phyloP scores from a whole-genome alignment of 2,888 invertebrate genomes.

The Cerastis leucographa region DNA sequence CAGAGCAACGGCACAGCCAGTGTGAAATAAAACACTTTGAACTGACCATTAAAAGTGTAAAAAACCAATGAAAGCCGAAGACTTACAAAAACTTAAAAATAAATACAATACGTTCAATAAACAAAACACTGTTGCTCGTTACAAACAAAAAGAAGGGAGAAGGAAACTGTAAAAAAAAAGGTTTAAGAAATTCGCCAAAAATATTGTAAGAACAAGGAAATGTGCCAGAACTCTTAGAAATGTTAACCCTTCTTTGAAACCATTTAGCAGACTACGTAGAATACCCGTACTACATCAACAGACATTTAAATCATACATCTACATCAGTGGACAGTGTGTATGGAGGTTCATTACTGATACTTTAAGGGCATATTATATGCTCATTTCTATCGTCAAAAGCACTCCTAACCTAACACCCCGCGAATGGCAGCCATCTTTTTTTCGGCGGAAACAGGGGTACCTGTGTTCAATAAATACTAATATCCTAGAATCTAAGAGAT shows the following conservation, averaged over 20 bases:
- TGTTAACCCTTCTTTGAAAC: not conserved
- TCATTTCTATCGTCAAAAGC: not conserved
- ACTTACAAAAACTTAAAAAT: not conserved
- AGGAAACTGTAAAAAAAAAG: too few relatives aligned
- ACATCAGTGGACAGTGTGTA: not conserved
- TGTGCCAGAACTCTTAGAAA: not conserved
- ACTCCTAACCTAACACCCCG: not conserved
- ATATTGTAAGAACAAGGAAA: constrained; percentile 3
- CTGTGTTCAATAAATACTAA: not conserved
- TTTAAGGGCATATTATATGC: not conserved
- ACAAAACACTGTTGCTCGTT: not conserved
- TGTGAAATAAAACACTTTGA: too few relatives aligned
- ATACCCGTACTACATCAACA: not conserved
- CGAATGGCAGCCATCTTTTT: not conserved
- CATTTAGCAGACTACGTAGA: not conserved
- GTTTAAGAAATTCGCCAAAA: not conserved
- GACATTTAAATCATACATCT: too few relatives aligned
- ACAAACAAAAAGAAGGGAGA: not conserved
- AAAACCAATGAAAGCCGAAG: not conserved
- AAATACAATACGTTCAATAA: not conserved
- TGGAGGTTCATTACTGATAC: not conserved
- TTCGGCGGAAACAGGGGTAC: too few relatives aligned
- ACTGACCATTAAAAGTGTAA: not conserved
- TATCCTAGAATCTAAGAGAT: too few relatives aligned
- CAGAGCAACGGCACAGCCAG: too few relatives aligned